Percentiles rank a stretch among this genome's conserved stretches.
phyloP scores from a whole-genome alignment of 2,113 vertebrate genomes.

The Pachycephala philippinensis region DNA sequence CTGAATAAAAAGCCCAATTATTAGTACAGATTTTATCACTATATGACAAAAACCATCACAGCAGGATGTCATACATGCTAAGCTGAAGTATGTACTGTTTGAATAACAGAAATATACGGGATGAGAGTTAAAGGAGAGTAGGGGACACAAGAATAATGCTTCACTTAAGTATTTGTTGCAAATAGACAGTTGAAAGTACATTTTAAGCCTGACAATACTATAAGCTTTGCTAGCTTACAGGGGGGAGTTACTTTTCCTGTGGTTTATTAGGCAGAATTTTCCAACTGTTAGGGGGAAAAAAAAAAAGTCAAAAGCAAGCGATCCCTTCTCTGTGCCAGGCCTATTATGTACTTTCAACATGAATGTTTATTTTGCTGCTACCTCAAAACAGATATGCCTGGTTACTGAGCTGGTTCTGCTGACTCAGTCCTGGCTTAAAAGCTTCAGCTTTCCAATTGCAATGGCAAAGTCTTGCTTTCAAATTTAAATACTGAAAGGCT shows the following conservation, averaged over 20 bases:
- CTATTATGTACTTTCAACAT: slow-evolving; percentile 27
- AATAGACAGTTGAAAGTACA: background rate
- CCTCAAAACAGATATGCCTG: background rate
- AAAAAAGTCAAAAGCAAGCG: background rate
- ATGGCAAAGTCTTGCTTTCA: background rate
- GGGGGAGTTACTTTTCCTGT: background rate
- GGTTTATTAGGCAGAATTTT: background rate
- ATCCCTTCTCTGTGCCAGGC: background rate
- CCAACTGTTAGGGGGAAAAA: background rate
- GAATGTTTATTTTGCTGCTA: slow-evolving; percentile 51
- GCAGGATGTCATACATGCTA: background rate
- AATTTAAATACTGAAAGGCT: slow-evolving; percentile 5
- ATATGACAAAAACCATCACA: background rate
- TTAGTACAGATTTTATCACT: background rate
- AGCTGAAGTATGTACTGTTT: background rate
- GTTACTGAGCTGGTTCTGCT: slow-evolving; percentile 34
- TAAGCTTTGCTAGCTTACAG: background rate
- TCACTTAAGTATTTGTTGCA: background rate
- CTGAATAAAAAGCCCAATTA: background rate
- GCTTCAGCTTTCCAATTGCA: background rate
- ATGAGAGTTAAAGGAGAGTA: background rate
- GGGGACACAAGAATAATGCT: background rate
- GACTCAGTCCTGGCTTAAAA: slow-evolving; percentile 28
- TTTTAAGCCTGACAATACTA: background rate
- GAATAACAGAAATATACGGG: background rate